Percentiles rank a stretch among this genome's conserved stretches.
These are phyloP conservation scores for Ptychoptera contaminata DNA, from an alignment of 2,888 invertebrate genomes.

Conservation along the genomic window DNA sequence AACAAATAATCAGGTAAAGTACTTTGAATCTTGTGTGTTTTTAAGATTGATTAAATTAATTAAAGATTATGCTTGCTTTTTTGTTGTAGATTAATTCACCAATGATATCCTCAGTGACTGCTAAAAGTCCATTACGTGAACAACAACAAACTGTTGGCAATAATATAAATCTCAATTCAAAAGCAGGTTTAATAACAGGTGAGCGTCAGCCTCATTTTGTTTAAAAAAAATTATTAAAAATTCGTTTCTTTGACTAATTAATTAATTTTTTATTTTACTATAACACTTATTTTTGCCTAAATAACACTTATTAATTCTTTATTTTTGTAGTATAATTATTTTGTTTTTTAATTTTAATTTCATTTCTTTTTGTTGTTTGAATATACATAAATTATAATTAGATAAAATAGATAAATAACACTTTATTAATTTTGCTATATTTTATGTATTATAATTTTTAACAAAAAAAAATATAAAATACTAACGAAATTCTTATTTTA, in stretches of 20 bases:
- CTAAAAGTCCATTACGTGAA: conserved; percentile 34
- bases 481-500: too few species aligned
- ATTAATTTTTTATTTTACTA: neutral
- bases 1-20: conserved; percentile 8
- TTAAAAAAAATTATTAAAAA: neutral
- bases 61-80: neutral
- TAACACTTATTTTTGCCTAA: neutral
- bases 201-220: conserved; percentile 2
- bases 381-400: too few species aligned
- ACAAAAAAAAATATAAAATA: too few species aligned
- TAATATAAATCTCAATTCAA: conserved; percentile 14
- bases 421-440: too few species aligned
- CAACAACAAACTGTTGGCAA: conserved; percentile 22
- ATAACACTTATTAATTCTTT: neutral
- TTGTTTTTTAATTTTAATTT: neutral
- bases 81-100: conserved; percentile 10
- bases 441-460: too few species aligned
- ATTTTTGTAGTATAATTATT: neutral
- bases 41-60: neutral
- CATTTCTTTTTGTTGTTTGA: neutral
- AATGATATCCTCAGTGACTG: conserved; percentile 13
- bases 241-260: neutral
- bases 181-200: conserved; percentile 14
- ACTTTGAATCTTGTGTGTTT: too few species aligned
- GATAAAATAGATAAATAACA: too few species aligned